Conservation (phyloP, 1,140 invertebrate genomes). For the Helicorthomorpha holstii region DNA sequence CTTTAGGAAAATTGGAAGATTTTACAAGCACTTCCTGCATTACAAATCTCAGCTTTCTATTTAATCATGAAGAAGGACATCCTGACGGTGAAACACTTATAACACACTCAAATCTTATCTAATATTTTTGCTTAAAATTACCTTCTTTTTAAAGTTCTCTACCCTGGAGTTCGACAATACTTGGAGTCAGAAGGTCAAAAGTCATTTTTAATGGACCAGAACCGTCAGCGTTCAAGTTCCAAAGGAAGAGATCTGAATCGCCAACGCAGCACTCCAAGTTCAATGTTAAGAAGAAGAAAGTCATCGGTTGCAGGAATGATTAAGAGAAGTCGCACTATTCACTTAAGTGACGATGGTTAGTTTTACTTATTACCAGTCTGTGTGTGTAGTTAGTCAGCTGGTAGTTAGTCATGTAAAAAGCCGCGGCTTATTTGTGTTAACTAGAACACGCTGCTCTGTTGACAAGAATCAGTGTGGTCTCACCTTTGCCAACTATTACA, state of each 20-base stretch:
- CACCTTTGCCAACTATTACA: not conserved
- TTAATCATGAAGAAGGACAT: slow-evolving; percentile 74
- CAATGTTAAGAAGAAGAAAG: slow-evolving; percentile 4
- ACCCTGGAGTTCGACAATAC: slow-evolving; percentile 67
- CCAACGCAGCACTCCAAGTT: not conserved
- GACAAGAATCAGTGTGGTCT: no score
- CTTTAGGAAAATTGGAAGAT: slow-evolving; percentile 72
- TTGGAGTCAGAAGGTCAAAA: slow-evolving; percentile 70
- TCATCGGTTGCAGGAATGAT: slow-evolving; percentile 21
- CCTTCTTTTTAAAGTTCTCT: slow-evolving; percentile 36
- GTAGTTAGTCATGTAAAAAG: no score
- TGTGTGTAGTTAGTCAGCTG: no score
- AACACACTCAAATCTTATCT: no score
- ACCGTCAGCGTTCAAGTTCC: not conserved
- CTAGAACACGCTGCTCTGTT: no score
- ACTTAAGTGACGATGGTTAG: slow-evolving; percentile 14
- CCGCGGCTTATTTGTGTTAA: no score
- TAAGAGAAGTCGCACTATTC: slow-evolving; percentile 18
- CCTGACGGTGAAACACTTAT: slow-evolving; percentile 56
- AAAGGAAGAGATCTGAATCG: no score
- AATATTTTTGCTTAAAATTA: slow-evolving; percentile 6
- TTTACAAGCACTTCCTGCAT: slow-evolving; percentile 92
- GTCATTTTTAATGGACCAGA: no score
- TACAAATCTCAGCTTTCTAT: slow-evolving; percentile 84
- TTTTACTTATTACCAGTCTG: not conserved